Base-by-base conservation (phyloP, 2,888 invertebrate genomes). In the Volucella zonaria region DNA sequence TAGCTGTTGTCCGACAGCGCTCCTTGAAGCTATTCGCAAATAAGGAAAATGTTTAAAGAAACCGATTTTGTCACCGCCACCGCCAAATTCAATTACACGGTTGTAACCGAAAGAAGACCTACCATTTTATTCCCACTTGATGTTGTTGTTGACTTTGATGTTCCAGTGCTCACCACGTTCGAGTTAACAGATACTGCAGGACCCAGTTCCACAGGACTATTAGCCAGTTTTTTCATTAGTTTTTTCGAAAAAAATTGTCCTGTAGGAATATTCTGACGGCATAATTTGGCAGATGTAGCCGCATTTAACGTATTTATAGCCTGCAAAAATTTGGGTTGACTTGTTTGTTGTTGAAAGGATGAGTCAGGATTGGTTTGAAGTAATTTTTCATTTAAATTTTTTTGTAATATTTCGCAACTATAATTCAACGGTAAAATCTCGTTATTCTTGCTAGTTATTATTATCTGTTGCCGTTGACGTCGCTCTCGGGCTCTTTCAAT, bases 401-500 rank as follows among this genome's bases (percentile, higher is more conserved):
- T 80, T 3, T 73, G 80, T 1, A 43, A 23, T 10, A 10, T 10
- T 52, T 75, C 83, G 3, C 14, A 23, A 45, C 40, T n/a, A 14
- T 49, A 40, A 15, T 38, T 73, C 1, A 38, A 12, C 2, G 79
- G 70, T 38, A 54, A 43, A 11, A 79, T 59, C 14, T 85, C 85
- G 62, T 68, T 85, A 9, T 85, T 85, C 68, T 81, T 81, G 15
- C 64, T 75, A 0, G 76, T 52, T n/a, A 81, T 82, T 47, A 86
- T 78, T 67, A 79, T 82, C 83, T 90, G 89, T n/a, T 89, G 88
- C 23, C 93, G 92, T 87, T 93, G 93, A 67, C 93, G 93, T 54
- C 95, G 93, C 89, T 95, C 95, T 59, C 93, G 93, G 1, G 95
- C 94, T 70, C 94, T 93, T 89, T 96, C 96, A 88, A 96, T 90